Evolutionary conservation across 2,888 invertebrate genomes (phyloP).

Genomic region (Platynereis dumerilii): DNA sequence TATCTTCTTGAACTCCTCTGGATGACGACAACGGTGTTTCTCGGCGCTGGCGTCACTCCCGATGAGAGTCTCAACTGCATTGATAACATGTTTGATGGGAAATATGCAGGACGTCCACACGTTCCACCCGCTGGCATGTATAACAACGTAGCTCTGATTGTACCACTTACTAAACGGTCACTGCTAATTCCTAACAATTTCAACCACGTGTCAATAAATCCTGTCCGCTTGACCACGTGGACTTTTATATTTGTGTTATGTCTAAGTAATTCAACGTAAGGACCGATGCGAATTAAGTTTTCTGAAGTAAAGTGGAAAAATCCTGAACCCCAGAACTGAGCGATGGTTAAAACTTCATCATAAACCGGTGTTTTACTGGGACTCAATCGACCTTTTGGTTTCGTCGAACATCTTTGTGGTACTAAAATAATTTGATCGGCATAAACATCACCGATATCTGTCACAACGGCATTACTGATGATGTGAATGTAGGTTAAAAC

Average conservation of each 20-base stretch:
- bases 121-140: not conserved
- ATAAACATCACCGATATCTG: not conserved
- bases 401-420: not conserved
- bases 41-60: not conserved
- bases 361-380: not conserved
- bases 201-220: not conserved
- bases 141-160: not conserved
- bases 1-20: not conserved
- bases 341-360: not conserved
- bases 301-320: not conserved
- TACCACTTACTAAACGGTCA: not conserved
- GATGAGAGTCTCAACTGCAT: not conserved
- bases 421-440: not conserved
- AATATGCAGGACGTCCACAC: not conserved
- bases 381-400: too few species aligned
- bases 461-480: not conserved
- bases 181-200: not conserved
- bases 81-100: not conserved
- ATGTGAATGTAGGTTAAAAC: not conserved
- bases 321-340: constrained; percentile 2
- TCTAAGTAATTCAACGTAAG: not conserved
- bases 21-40: not conserved
- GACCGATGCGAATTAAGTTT: not conserved
- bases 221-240: not conserved
- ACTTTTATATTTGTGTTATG: not conserved